Evolutionary conservation across 2,113 vertebrate genomes (phyloP).

Genomic region (Brachyhypopomus gauderio): DNA sequence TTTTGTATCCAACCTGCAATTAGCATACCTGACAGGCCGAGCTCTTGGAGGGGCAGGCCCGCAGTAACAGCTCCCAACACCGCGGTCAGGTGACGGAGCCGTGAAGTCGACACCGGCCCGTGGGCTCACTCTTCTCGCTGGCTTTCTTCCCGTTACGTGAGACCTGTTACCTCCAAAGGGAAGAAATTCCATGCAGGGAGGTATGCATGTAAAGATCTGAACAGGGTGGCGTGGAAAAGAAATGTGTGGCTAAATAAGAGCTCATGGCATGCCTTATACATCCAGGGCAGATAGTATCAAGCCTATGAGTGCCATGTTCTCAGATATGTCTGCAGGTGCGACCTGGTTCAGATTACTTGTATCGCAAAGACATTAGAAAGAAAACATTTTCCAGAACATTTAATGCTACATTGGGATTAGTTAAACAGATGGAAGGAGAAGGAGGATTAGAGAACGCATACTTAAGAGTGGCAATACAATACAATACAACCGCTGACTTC

Average conservation of each 20-base stretch:
- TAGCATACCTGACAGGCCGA: slow-evolving; percentile 69
- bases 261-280: not conserved
- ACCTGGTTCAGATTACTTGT: slow-evolving; percentile 2
- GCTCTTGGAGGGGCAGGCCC: slow-evolving; percentile 65
- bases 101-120: slow-evolving; percentile 63
- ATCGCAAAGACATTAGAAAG: not conserved
- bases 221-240: slow-evolving; percentile 14
- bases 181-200: not conserved
- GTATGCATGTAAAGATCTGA: not conserved
- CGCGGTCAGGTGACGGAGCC: slow-evolving; percentile 64
- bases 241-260: not conserved
- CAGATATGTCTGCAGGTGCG: not conserved
- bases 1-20: slow-evolving; percentile 72
- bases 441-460: not conserved
- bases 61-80: slow-evolving; percentile 72
- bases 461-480: not conserved
- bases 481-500: not conserved
- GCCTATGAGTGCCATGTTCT: not conserved
- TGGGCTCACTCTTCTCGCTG: slow-evolving; percentile 24
- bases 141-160: slow-evolving; percentile 21
- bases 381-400: not conserved
- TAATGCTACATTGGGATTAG: no score
- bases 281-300: slow-evolving; percentile 1
- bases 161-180: not conserved
- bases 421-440: no score